These are phyloP conservation scores for Pseudomugil tenellus DNA, from an alignment of 2,797 vertebrate genomes.

Conservation along the genomic window DNA sequence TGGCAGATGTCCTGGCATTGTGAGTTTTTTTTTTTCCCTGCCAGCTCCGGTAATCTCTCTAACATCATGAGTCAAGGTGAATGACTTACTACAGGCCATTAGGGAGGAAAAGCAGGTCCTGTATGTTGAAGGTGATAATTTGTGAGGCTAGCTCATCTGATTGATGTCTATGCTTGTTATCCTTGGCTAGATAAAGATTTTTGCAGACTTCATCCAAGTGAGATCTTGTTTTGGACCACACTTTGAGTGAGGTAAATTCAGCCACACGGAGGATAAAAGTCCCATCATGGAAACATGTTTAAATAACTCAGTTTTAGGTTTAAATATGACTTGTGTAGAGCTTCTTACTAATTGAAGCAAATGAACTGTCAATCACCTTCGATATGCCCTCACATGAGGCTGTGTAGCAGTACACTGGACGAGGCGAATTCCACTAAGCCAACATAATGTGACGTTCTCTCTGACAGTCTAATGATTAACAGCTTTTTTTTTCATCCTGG, in stretches of 20 bases:
- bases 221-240: not conserved
- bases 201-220: constrained; percentile 19
- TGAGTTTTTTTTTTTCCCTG: constrained; percentile 42
- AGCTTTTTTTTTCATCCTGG: constrained; percentile 53
- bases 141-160: constrained; percentile 57
- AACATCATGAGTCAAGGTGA: constrained; percentile 67
- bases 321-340: not conserved
- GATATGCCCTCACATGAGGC: constrained; percentile 55
- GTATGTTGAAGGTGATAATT: constrained; percentile 69
- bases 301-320: constrained; percentile 4
- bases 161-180: constrained; percentile 53
- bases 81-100: constrained; percentile 63
- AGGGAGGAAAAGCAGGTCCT: constrained; percentile 40
- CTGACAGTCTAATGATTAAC: constrained; percentile 65
- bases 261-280: not conserved
- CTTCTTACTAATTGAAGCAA: constrained; percentile 19
- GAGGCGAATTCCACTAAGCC: constrained; percentile 55
- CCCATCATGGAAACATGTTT: not conserved
- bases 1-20: constrained; percentile 63
- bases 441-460: constrained; percentile 40
- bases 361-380: constrained; percentile 38
- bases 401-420: constrained; percentile 51
- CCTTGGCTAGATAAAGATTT: constrained; percentile 27
- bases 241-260: not conserved
- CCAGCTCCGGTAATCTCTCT: constrained; percentile 46